These are phyloP conservation scores for Sitobion miscanthi DNA, from an alignment of 1,140 invertebrate genomes.

Conservation along the genomic window DNA sequence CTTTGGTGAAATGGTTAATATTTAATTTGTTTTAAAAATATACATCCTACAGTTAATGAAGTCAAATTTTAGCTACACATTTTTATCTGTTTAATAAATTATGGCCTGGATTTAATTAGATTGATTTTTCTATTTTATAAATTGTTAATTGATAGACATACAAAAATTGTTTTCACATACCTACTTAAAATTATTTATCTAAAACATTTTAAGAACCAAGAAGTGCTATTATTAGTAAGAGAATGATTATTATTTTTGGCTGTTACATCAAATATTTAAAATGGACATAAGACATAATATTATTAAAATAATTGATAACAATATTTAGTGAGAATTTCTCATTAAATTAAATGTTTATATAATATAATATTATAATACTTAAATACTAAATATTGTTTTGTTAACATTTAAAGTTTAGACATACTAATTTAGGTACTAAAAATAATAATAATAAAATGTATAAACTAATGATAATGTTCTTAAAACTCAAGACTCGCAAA, in stretches of 20 bases:
- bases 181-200: background rate
- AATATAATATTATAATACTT: slow-evolving; percentile 2
- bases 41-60: background rate
- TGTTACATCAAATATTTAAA: background rate
- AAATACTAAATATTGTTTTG: background rate
- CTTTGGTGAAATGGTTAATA: background rate
- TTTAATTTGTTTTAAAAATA: background rate
- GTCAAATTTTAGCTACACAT: background rate
- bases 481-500: background rate
- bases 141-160: background rate
- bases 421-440: background rate
- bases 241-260: slow-evolving; percentile 7
- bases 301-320: background rate
- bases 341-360: background rate
- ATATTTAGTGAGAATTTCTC: background rate
- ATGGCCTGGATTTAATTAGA: background rate
- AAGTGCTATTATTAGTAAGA: background rate
- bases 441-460: background rate
- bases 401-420: background rate
- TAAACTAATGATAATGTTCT: background rate
- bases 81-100: background rate
- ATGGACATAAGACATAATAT: background rate
- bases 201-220: slow-evolving; percentile 6
- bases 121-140: background rate
- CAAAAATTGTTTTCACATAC: background rate